Conservation (phyloP, 2,797 vertebrate genomes). For the Sphenopsis melanotis region DNA sequence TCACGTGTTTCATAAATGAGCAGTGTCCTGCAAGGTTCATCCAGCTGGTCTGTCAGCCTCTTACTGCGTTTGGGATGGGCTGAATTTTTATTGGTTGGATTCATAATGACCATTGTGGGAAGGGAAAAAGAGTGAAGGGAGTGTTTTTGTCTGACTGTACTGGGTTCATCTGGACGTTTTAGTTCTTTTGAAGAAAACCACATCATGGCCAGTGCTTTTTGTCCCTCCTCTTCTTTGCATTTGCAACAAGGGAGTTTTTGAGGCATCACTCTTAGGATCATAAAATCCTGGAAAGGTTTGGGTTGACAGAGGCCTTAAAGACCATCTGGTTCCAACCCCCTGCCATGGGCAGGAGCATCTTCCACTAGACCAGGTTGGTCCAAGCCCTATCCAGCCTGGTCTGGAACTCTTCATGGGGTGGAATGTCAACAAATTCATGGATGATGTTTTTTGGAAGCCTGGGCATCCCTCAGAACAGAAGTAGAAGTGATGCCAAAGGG, state of each 20-base stretch:
- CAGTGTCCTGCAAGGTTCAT: neutral
- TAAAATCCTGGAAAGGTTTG: neutral
- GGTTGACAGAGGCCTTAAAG: neutral
- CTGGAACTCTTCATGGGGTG: neutral
- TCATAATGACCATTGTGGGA: neutral
- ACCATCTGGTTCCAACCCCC: neutral
- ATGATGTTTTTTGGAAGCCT: neutral
- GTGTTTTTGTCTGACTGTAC: neutral
- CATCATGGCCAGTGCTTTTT: neutral
- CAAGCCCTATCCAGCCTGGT: neutral
- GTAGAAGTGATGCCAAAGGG: neutral
- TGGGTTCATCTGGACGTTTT: neutral
- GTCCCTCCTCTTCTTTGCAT: neutral
- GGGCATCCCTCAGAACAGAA: neutral
- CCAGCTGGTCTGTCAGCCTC: neutral
- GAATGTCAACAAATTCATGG: neutral
- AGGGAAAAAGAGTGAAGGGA: neutral
- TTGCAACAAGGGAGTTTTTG: neutral
- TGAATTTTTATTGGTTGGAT: neutral
- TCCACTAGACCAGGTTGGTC: neutral
- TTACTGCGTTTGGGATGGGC: neutral
- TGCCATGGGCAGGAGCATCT: neutral
- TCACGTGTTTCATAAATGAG: neutral
- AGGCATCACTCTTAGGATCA: neutral
- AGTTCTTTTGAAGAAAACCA: neutral